These are phyloP conservation scores for Phacellophora camtschatica DNA, from an alignment of 30 jellyfish, hydroid and myxozoan genomes.

Conservation along the genomic window DNA sequence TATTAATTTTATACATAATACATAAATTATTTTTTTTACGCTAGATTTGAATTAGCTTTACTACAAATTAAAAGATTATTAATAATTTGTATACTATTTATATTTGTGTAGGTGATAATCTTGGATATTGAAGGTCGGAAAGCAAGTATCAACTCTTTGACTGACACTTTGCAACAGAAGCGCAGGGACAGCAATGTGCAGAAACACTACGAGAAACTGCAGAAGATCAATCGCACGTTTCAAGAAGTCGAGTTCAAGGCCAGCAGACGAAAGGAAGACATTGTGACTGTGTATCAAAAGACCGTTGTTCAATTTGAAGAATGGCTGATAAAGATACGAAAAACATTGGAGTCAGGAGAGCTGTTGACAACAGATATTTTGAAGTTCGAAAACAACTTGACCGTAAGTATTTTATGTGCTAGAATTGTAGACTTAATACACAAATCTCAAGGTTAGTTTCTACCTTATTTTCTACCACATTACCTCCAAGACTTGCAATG, in stretches of 20 bases:
- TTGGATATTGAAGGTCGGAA: slow-evolving; percentile 89
- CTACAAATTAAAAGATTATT: too few species aligned
- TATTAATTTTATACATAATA: too few species aligned
- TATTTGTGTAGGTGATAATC: slow-evolving; percentile 36
- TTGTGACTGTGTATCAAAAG: slow-evolving; percentile 72
- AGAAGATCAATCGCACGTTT: slow-evolving; percentile 58
- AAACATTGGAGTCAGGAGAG: slow-evolving; percentile 73
- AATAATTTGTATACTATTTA: background rate
- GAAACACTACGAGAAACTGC: slow-evolving; percentile 61
- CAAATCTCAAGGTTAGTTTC: background rate
- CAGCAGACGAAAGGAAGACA: slow-evolving; percentile 68
- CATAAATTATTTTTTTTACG: too few species aligned
- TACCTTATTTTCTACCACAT: too few species aligned
- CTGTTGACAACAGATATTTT: slow-evolving; percentile 86
- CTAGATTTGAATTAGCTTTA: too few species aligned
- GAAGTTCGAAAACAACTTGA: slow-evolving; percentile 76
- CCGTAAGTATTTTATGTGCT: slow-evolving; percentile 35
- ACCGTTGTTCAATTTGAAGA: slow-evolving; percentile 74
- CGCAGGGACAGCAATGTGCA: slow-evolving; percentile 72
- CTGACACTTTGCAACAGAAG: slow-evolving; percentile 41
- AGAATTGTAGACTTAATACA: background rate
- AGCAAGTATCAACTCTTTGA: slow-evolving; percentile 77
- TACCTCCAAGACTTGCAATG: too few species aligned
- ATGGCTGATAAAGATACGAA: slow-evolving; percentile 66
- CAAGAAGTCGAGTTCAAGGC: slow-evolving; percentile 64